These are phyloP conservation scores for Haplochromis burtoni DNA, from an alignment of 2,113 vertebrate genomes.

Conservation along the genomic window DNA sequence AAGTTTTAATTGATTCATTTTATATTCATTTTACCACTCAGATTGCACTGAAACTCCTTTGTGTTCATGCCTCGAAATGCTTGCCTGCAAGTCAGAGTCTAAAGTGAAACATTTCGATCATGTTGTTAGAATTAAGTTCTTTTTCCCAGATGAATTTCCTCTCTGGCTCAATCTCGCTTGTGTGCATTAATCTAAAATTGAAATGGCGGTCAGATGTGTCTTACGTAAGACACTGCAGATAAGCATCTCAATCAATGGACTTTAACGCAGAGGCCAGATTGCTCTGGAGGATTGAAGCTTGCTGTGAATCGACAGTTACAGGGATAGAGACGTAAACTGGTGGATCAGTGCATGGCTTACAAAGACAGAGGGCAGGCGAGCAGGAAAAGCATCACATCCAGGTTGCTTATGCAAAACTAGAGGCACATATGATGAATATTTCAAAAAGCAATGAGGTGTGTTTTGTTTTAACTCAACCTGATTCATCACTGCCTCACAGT, in stretches of 20 bases:
- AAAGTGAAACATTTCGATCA: background rate
- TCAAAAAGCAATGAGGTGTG: background rate
- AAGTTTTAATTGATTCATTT: background rate
- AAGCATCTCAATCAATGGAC: slow-evolving; percentile 17
- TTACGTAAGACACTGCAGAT: slow-evolving; percentile 18
- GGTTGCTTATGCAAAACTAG: background rate
- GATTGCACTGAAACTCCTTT: background rate
- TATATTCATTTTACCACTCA: background rate
- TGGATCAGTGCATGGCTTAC: background rate
- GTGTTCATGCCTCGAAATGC: background rate
- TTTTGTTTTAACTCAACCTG: background rate
- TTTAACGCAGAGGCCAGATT: background rate
- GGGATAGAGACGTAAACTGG: background rate
- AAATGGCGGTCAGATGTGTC: background rate
- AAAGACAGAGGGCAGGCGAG: background rate
- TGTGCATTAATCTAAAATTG: background rate
- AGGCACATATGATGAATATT: background rate
- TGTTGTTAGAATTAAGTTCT: background rate
- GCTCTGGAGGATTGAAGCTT: background rate
- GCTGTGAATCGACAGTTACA: background rate
- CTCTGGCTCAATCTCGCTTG: background rate
- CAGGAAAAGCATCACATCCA: background rate
- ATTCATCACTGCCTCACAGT: background rate
- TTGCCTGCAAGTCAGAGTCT: background rate
- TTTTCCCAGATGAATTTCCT: background rate